Base-by-base conservation (phyloP, 1,140 invertebrate species). In the Brachionus calyciflorus region DNA sequence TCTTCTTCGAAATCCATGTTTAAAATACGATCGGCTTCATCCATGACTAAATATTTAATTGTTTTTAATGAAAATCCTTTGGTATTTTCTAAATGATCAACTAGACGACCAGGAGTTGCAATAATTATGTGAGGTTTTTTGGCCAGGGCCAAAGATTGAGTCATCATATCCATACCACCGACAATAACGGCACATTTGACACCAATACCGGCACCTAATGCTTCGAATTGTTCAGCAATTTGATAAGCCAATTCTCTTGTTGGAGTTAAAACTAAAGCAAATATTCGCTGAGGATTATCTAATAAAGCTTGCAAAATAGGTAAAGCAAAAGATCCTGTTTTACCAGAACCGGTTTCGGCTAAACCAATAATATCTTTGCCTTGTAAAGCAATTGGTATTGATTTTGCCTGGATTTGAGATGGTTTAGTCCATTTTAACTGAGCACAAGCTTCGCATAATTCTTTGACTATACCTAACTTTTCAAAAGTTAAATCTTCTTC, bases 1-100 rank as follows among this genome's bases (percentile, higher is more conserved):
- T 98, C 94, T 17, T 91, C 90, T 85, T 96, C 93, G 82, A 97
- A 97, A 83, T 96, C 94, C 91, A 95, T 93, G 82, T 96, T 96
- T 0, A 97, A 85, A 78, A 97, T 95, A 69, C 93, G 87, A 84
- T 97, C 94, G 3, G 94, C 94, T 89, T 97, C 94, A 82, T 97
- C 94, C 92, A 97, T 94, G 0, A 90, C 93, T 83, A 96, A 85
- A 84, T 90, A 96, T 84, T 95, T 96, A 0, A 96, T 85, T 4
- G 91, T 89, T 81, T 90, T 90, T 9, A 97, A 85, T 86, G 90
- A 92, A 81, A 97, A 96, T 28, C 93, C 94, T 86, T 96, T 96
- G 1, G 93, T 94, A 80, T 95, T 94, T 84, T 94, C 91, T 44
- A 95, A 86, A 84, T 95, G 93, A 85, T 96, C 93, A 3, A 94